phyloP scores from a whole-genome alignment of 2,888 invertebrate genomes.

The Drosophila rubida region DNA sequence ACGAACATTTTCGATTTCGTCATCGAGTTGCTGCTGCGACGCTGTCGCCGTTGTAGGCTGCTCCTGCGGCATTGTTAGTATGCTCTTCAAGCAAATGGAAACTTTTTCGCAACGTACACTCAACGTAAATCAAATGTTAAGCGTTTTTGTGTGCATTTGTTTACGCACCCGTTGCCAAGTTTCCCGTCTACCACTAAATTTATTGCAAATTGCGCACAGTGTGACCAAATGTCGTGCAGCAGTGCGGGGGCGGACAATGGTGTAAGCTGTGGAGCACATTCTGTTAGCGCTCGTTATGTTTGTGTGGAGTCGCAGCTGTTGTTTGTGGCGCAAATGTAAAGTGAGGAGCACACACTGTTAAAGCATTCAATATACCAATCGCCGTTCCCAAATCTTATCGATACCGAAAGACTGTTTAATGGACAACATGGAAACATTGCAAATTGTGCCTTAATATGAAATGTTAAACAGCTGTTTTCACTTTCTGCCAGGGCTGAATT shows the following conservation, averaged over 20 bases:
- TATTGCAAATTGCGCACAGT: slow-evolving; percentile 39
- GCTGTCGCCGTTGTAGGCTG: slow-evolving; percentile 43
- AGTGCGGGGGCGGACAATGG: slow-evolving; percentile 32
- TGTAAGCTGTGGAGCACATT: slow-evolving; percentile 14
- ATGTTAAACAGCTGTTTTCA: neutral
- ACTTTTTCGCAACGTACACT: slow-evolving; percentile 20
- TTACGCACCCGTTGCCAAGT: slow-evolving; percentile 68
- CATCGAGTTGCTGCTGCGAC: slow-evolving; percentile 86
- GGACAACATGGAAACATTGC: too few species aligned
- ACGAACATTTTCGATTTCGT: slow-evolving; percentile 96
- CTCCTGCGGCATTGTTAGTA: slow-evolving; percentile 71
- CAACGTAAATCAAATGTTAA: slow-evolving; percentile 31
- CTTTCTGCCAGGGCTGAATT: neutral
- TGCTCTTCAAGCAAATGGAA: slow-evolving; percentile 5
- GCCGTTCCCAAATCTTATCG: too few species aligned
- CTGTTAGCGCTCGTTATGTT: neutral
- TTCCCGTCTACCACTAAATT: slow-evolving; percentile 28
- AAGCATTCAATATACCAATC: too few species aligned
- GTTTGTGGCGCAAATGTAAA: neutral
- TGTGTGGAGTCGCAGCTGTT: neutral
- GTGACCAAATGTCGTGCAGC: slow-evolving; percentile 22
- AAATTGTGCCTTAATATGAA: too few species aligned
- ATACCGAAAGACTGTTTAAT: too few species aligned
- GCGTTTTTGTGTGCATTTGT: slow-evolving; percentile 65
- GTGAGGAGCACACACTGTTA: neutral